Percentiles rank a stretch among this genome's conserved stretches.
phyloP scores from a whole-genome alignment of 1,140 invertebrate species.

The Phymorhynchus buccinoides region DNA sequence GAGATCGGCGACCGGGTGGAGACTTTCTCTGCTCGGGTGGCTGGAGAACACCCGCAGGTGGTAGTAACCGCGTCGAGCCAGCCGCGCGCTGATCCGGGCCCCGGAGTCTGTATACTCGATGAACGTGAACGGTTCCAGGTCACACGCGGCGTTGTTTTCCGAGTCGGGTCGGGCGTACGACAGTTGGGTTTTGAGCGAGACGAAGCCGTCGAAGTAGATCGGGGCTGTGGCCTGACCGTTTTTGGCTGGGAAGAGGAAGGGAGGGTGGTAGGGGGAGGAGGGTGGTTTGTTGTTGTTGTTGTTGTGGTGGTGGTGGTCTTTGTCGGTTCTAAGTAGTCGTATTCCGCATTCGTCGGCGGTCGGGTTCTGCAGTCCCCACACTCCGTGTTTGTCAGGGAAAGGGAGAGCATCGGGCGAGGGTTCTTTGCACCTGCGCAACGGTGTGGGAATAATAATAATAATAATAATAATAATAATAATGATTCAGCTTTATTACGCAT shows the following conservation, averaged over 20 bases:
- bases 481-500: too few species aligned
- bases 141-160: neutral
- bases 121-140: neutral
- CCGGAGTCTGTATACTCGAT: neutral
- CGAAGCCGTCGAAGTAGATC: neutral
- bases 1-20: neutral
- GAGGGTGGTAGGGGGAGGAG: neutral
- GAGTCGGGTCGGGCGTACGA: neutral
- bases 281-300: neutral
- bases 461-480: too few species aligned
- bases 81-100: neutral
- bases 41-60: neutral
- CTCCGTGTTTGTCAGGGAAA: neutral
- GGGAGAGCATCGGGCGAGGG: neutral
- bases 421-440: slow-evolving; percentile 7
- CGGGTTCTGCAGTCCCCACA: slow-evolving; percentile 10
- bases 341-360: neutral
- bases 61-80: slow-evolving; percentile 14
- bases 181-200: neutral
- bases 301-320: too few species aligned
- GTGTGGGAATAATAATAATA: too few species aligned
- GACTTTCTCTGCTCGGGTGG: neutral
- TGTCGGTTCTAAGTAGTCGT: neutral
- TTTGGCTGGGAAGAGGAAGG: neutral
- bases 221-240: neutral